Percentiles rank a stretch among this genome's conserved stretches.
Conservation (phyloP, 2,888 invertebrate species). For the Carpatolechia fugitivella region DNA sequence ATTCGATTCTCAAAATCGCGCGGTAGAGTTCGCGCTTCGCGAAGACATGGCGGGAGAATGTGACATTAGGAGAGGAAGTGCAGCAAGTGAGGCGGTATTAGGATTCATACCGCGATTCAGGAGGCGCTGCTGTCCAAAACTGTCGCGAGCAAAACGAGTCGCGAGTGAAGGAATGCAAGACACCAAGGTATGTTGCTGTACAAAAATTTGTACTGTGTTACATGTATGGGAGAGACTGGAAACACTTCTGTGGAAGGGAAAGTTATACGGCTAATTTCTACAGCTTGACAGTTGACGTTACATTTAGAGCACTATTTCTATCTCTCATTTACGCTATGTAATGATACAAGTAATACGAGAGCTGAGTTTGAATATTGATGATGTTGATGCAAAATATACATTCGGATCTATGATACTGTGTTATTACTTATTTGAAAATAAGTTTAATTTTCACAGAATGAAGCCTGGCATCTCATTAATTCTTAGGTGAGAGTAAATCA, state of each 20-base stretch:
- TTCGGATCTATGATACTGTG: not conserved
- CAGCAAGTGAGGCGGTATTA: conserved; percentile 50
- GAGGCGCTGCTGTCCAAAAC: conserved; percentile 1
- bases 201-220: not conserved
- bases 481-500: too few species aligned
- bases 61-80: conserved; percentile 44
- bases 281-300: too few species aligned
- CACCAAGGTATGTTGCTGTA: not conserved
- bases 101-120: conserved; percentile 38
- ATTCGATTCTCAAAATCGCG: not conserved
- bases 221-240: not conserved
- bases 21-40: not conserved
- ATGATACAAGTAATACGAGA: not conserved
- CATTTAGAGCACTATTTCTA: too few species aligned
- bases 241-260: too few species aligned
- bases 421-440: too few species aligned
- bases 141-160: not conserved
- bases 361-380: too few species aligned
- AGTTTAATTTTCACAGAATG: too few species aligned
- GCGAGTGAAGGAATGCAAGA: not conserved
- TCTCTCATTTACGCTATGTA: not conserved
- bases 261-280: too few species aligned
- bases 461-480: too few species aligned
- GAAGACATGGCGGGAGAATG: conserved; percentile 36
- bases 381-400: not conserved